Evolutionary conservation across 2,797 vertebrate species (phyloP).

Genomic region (Sylvia borin): DNA sequence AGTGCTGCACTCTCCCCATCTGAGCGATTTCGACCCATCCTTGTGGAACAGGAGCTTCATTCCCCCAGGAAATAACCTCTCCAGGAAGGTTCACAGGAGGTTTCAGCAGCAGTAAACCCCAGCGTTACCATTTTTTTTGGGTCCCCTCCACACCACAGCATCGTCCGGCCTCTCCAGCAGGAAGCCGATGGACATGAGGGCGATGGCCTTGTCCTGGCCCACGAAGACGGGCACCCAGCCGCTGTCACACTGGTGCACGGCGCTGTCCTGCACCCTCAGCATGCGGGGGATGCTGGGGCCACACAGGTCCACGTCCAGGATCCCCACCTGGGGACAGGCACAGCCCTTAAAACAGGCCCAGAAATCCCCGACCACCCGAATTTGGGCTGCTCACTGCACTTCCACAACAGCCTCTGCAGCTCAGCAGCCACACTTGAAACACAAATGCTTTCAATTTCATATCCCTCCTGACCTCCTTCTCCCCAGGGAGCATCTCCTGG

Average conservation of each 20-base stretch:
- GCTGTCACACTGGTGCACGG: conserved; percentile 91
- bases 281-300: conserved; percentile 95
- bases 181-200: conserved; percentile 96
- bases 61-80: not conserved
- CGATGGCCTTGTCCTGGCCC: conserved; percentile 82
- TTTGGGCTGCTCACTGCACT: not conserved
- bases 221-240: conserved; percentile 94
- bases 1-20: not conserved
- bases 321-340: conserved; percentile 84
- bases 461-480: no score
- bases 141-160: conserved; percentile 95
- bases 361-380: fast-evolving
- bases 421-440: not conserved
- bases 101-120: not conserved
- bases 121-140: conserved; percentile 89
- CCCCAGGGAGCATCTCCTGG: not conserved
- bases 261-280: conserved; percentile 79
- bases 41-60: not conserved
- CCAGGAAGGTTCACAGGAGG: not conserved
- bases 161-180: conserved; percentile 90
- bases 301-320: conserved; percentile 93
- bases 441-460: not conserved
- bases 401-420: not conserved
- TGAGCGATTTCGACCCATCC: fast-evolving
- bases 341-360: not conserved